A percentile compares a stretch with the other conserved stretches of the same genome.
Conservation (phyloP, 2,888 invertebrate genomes). For the Ochropleura plecta region DNA sequence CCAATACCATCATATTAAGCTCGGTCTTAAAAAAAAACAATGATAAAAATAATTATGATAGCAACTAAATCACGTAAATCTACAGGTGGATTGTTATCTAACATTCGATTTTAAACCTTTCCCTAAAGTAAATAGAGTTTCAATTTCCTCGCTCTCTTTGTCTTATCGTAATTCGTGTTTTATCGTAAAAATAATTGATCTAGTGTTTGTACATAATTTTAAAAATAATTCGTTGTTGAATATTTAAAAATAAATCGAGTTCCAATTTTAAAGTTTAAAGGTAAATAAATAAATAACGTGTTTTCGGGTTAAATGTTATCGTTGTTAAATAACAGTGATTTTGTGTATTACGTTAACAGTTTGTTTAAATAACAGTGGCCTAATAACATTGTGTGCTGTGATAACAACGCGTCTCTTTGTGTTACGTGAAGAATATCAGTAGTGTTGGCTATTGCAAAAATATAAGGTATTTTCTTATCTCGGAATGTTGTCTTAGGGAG, state of each 20-base stretch:
- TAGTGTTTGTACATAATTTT: constrained; percentile 48
- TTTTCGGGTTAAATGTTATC: constrained; percentile 9
- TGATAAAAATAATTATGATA: constrained; percentile 36
- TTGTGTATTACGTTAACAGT: constrained; percentile 12
- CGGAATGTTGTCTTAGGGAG: constrained; percentile 36
- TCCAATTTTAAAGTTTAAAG: constrained; percentile 29
- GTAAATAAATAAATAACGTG: neutral
- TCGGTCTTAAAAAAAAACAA: constrained; percentile 14
- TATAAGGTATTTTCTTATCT: constrained; percentile 55
- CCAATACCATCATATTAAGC: constrained; percentile 43
- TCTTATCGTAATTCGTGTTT: constrained; percentile 55
- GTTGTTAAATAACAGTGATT: constrained; percentile 27
- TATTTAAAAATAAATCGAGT: constrained; percentile 16
- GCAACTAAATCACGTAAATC: constrained; percentile 57
- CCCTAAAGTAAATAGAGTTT: constrained; percentile 59
- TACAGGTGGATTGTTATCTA: constrained; percentile 70
- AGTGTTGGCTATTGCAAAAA: constrained; percentile 41
- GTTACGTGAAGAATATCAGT: constrained; percentile 34
- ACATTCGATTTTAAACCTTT: constrained; percentile 64
- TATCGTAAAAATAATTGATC: constrained; percentile 41
- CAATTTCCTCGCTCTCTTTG: constrained; percentile 60
- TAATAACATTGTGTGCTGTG: constrained; percentile 51
- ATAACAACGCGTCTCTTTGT: constrained; percentile 41
- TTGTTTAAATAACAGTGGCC: constrained; percentile 34
- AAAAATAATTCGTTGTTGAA: constrained; percentile 22